Conservation (phyloP, 1,140 invertebrate species). For the Eupeodes corollae region DNA sequence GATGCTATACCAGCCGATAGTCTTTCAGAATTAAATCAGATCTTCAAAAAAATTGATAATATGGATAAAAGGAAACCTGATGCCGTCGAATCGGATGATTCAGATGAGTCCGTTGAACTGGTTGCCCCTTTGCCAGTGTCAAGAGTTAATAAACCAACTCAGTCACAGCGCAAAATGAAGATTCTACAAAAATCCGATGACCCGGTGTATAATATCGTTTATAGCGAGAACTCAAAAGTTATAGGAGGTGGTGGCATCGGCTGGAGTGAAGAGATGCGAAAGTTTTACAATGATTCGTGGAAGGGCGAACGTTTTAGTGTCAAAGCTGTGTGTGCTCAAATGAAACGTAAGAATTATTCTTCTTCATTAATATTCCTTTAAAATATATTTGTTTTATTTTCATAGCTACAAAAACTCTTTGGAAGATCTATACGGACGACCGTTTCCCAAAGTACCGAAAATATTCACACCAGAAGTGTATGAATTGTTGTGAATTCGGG, state of each 20-base stretch:
- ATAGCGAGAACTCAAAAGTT: not conserved
- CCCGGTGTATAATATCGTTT: constrained; percentile 3
- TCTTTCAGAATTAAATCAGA: constrained; percentile 1
- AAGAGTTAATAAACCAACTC: not conserved
- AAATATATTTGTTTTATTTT: constrained; percentile 7
- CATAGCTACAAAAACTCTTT: constrained; percentile 14
- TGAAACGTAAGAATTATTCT: constrained; percentile 43
- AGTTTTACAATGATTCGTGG: constrained; percentile 51
- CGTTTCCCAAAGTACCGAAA: constrained; percentile 18
- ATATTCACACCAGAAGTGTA: constrained; percentile 39
- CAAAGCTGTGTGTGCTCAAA: constrained; percentile 39
- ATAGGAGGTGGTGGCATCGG: constrained; percentile 12
- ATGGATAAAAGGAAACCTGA: not conserved
- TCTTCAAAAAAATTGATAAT: constrained; percentile 8
- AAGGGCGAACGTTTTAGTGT: constrained; percentile 47
- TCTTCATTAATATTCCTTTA: too few species aligned
- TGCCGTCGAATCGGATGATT: not conserved
- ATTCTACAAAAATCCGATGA: not conserved
- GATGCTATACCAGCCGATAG: not conserved
- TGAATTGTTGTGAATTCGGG: constrained; percentile 45
- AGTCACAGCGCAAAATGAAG: not conserved
- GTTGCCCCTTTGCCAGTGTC: not conserved
- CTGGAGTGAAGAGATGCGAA: constrained; percentile 42
- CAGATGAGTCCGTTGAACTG: not conserved
- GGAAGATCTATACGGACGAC: constrained; percentile 30